Conservation (phyloP, 2,888 invertebrate genomes). For the Eristalis arbustorum region DNA sequence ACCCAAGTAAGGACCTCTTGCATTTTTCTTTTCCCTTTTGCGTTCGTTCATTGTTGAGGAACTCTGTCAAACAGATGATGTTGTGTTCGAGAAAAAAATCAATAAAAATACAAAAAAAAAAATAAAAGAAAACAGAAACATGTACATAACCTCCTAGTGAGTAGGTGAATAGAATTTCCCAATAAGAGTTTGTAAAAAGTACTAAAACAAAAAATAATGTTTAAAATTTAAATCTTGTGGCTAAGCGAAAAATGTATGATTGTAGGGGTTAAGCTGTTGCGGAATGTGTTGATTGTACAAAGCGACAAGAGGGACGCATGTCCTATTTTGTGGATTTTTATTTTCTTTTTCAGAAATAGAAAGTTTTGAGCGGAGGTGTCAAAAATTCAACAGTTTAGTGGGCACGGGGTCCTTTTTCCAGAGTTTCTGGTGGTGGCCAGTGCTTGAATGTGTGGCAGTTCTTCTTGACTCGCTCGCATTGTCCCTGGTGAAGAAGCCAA, state of each 20-base stretch:
- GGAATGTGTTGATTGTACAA: neutral
- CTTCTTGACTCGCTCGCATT: too few species aligned
- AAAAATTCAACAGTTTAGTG: too few species aligned
- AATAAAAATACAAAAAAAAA: neutral
- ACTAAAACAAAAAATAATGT: neutral
- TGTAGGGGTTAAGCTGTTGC: neutral
- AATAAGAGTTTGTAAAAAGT: conserved; percentile 42
- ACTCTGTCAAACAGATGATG: conserved; percentile 39
- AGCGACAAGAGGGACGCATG: neutral
- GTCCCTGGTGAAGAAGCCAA: too few species aligned
- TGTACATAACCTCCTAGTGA: conserved; percentile 40
- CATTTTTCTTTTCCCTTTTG: neutral
- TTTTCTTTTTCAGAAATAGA: too few species aligned
- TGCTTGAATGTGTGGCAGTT: too few species aligned
- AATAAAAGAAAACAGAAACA: conserved; percentile 19
- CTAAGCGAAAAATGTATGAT: neutral
- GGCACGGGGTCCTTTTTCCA: too few species aligned
- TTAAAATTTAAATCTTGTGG: neutral
- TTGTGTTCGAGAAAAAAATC: conserved; percentile 8
- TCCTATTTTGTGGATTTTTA: neutral
- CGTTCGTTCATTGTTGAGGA: conserved; percentile 1
- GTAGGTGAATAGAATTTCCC: neutral
- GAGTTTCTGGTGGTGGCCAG: too few species aligned
- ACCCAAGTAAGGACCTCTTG: neutral
- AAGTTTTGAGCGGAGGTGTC: too few species aligned